phyloP scores from a whole-genome alignment of 2,888 invertebrate species.

The Itoplectis maculator region DNA sequence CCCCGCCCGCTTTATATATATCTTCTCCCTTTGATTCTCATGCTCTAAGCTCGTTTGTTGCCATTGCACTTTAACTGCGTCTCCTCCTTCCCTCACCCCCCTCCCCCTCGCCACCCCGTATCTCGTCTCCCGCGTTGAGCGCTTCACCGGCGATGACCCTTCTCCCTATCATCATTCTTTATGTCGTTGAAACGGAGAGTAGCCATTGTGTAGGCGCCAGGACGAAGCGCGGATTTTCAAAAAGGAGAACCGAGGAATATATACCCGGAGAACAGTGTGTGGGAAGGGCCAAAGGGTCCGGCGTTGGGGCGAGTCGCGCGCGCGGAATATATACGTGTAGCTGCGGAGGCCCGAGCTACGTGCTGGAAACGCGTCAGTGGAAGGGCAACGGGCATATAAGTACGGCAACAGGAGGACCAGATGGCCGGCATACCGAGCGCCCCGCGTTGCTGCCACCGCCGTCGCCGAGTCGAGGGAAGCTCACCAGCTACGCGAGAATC shows the following conservation, averaged over 20 bases:
- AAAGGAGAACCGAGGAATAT: conserved; percentile 27
- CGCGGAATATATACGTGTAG: background rate
- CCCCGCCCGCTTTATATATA: background rate
- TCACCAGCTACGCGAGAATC: conserved; percentile 1
- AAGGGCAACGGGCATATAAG: conserved; percentile 6
- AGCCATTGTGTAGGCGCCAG: conserved; percentile 67
- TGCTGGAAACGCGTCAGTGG: conserved; percentile 20
- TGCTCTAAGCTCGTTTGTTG: conserved; percentile 21
- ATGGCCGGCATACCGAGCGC: conserved; percentile 40
- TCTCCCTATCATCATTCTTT: conserved; percentile 47
- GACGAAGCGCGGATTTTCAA: conserved; percentile 51
- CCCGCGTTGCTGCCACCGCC: conserved; percentile 1
- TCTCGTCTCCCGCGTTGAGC: background rate
- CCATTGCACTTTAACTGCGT: conserved; percentile 35
- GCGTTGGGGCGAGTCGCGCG: background rate
- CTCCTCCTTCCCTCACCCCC: conserved; percentile 9
- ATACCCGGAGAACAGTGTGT: background rate
- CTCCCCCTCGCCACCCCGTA: too few relatives aligned
- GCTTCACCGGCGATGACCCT: conserved; percentile 37
- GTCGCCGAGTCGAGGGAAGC: conserved; percentile 22
- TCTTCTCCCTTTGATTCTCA: conserved; percentile 44
- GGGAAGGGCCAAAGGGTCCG: conserved; percentile 21
- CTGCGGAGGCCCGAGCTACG: background rate
- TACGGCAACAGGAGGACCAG: conserved; percentile 31
- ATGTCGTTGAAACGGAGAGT: conserved; percentile 40